A percentile compares a stretch with the other conserved stretches of the same genome.
These are phyloP conservation scores for Sinelater perroti DNA, from an alignment of 2,888 invertebrate species.

Conservation along the genomic window DNA sequence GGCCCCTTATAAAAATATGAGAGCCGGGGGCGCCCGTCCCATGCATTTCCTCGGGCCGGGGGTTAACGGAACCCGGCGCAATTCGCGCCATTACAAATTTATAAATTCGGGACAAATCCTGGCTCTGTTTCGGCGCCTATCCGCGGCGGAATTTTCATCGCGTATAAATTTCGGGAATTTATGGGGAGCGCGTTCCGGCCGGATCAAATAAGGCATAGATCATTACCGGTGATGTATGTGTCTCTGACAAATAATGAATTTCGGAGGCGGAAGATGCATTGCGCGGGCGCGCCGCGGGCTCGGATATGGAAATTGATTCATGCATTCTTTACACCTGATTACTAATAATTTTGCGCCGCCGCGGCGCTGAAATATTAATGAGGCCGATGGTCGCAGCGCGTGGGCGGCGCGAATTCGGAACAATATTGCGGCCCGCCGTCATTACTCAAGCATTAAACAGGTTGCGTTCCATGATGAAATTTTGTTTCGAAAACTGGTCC, in stretches of 20 bases:
- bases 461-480: too few species aligned
- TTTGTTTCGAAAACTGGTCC: too few species aligned
- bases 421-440: too few species aligned
- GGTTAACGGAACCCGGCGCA: too few species aligned
- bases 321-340: slow-evolving; percentile 36
- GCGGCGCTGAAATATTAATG: slow-evolving; percentile 27
- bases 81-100: too few species aligned
- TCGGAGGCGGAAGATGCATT: slow-evolving; percentile 39
- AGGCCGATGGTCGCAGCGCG: not conserved
- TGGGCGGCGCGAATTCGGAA: slow-evolving; percentile 19
- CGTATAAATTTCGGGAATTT: slow-evolving; percentile 41
- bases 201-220: slow-evolving; percentile 41
- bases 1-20: slow-evolving; percentile 41
- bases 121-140: too few species aligned
- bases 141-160: too few species aligned
- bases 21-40: too few species aligned
- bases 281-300: slow-evolving; percentile 31
- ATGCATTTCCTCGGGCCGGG: too few species aligned
- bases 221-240: slow-evolving; percentile 42
- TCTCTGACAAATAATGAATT: slow-evolving; percentile 44
- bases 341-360: slow-evolving; percentile 31
- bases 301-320: slow-evolving; percentile 37
- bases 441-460: too few species aligned
- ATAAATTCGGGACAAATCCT: not conserved
- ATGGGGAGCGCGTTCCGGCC: slow-evolving; percentile 27